phyloP scores from a whole-genome alignment of 2,888 invertebrate genomes.

The Uropetala carovei region DNA sequence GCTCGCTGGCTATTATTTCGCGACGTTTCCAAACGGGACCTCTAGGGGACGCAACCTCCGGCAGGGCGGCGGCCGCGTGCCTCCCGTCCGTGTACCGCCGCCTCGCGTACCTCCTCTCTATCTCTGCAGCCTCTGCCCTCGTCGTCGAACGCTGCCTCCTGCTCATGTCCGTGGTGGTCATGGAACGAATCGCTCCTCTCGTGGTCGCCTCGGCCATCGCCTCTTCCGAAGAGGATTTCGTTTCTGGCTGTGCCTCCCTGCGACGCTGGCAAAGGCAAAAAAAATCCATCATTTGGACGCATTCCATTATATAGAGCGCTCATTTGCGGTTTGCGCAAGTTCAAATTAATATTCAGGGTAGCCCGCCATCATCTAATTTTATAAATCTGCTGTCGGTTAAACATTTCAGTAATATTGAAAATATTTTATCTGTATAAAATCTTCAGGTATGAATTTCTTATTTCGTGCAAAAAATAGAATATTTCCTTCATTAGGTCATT shows the following conservation, averaged over 20 bases:
- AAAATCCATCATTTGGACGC: not conserved
- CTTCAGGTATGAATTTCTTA: no score
- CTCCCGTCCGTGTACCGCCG: slow-evolving; percentile 80
- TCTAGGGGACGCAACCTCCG: slow-evolving; percentile 77
- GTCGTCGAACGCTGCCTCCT: slow-evolving; percentile 70
- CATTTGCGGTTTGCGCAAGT: no score
- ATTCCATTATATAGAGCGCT: not conserved
- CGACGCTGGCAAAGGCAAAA: slow-evolving; percentile 12
- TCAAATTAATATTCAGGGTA: no score
- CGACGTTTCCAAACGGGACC: slow-evolving; percentile 83
- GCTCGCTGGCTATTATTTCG: slow-evolving; percentile 88
- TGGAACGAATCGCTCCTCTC: slow-evolving; percentile 67
- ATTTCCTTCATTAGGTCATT: no score
- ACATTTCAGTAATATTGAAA: no score
- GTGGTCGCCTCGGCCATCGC: slow-evolving; percentile 67
- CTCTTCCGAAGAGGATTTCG: slow-evolving; percentile 57
- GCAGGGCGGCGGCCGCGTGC: slow-evolving; percentile 79
- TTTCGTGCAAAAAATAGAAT: no score
- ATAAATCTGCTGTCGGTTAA: no score
- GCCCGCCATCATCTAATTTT: no score
- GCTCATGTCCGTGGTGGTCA: slow-evolving; percentile 67
- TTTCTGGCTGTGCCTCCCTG: slow-evolving; percentile 8
- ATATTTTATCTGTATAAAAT: no score
- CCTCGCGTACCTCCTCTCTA: slow-evolving; percentile 80
- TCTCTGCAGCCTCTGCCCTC: slow-evolving; percentile 76